Evolutionary conservation across 2,113 vertebrate species (phyloP), one percentile per base, ranked within the genome.

Genomic region (Sander lucioperca): DNA sequence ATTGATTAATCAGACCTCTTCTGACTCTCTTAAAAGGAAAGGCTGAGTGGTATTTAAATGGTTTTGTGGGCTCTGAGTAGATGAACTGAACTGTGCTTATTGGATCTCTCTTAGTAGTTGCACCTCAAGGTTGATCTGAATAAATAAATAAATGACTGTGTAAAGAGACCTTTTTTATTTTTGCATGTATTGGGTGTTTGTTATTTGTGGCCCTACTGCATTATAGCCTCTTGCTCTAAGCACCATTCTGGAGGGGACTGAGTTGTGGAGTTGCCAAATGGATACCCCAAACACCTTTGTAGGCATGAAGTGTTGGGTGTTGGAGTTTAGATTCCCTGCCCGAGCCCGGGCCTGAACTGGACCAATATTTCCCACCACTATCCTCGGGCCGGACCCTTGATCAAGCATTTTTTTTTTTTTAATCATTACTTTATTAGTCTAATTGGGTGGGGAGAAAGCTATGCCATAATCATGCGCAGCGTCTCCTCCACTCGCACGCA

Each of bases 1-100:
- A 86, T 9, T 64, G 85, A 86, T 85, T 79, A 82, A 74, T 19
- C 47, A 75, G 54, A 80, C 64, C 36, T 27, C 3, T 16, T 39
- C 14, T 47, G 56, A 43, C 54, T 56, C n/a, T 76, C 3, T 50
- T 67, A 50, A 51, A 76, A 68, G 56, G 16, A 51, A 74, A 51
- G 59, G 30, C 50, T 15, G 15, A 50, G 51, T 13, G 8, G 30
- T 21, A 6, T 27, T 57, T 43, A 23, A 51, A 56, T 13, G 61
- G n/a, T 36, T 13, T 7, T 62, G 53, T 39, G n/a, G 30, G 54
- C 66, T 45, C n/a, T 53, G 2, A 61, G 59, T 33, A 13, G 11
- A 39, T 67, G 53, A 57, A 39, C 1, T 62, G 4, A 72, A 71
- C 19, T 16, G 48, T 19, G 33, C 21, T 59, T n/a, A 43, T 39